A percentile compares a stretch with the other conserved stretches of the same genome.
Conservation (phyloP, 1,140 invertebrate species). For the Magallana ariakensis region DNA sequence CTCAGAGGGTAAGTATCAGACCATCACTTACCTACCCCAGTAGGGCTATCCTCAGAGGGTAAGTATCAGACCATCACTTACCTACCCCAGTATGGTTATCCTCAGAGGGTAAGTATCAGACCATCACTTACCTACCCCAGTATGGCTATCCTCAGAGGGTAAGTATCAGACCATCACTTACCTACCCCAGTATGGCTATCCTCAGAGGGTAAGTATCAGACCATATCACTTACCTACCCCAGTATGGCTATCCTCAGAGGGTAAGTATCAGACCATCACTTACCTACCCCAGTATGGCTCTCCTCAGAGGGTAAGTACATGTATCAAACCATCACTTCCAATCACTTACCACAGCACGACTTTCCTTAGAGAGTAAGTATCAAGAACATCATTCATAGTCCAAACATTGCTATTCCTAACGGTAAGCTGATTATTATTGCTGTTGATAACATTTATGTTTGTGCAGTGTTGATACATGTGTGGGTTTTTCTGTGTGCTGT, state of each 20-base stretch:
- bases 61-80: conserved; percentile 66
- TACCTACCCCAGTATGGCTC: background rate
- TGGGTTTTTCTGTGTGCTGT: background rate
- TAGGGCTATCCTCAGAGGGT: too few relatives aligned
- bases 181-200: too few relatives aligned
- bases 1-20: background rate
- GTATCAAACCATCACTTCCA: too few relatives aligned
- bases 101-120: conserved; percentile 62
- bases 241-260: conserved; percentile 67
- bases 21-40: too few relatives aligned
- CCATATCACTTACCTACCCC: conserved; percentile 60
- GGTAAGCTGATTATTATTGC: too few relatives aligned
- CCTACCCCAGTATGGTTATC: conserved; percentile 64
- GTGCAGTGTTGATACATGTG: too few relatives aligned
- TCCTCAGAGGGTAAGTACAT: background rate
- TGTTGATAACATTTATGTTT: too few relatives aligned
- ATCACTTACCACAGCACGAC: too few relatives aligned
- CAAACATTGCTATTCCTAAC: background rate
- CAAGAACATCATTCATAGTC: conserved; percentile 65
- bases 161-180: too few relatives aligned
- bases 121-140: background rate
- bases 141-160: background rate
- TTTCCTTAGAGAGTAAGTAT: conserved; percentile 1
- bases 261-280: conserved; percentile 53
- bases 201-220: conserved; percentile 50